A percentile compares a stretch with the other conserved stretches of the same genome.
phyloP scores from a whole-genome alignment of 2,113 vertebrate species.

The Sander lucioperca region DNA sequence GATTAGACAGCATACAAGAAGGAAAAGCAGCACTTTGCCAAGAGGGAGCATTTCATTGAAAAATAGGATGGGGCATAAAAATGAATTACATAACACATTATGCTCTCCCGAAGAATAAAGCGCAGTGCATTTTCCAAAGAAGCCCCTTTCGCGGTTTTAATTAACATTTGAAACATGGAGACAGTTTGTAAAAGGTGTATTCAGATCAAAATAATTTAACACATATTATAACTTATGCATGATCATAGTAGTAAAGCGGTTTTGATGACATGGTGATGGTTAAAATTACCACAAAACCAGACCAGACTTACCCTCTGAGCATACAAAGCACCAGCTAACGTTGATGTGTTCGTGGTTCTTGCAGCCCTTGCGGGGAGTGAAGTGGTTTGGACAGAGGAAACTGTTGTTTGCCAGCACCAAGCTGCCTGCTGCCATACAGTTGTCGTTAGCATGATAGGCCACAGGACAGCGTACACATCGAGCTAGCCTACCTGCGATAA shows the following conservation, averaged over 20 bases:
- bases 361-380: slow-evolving; percentile 93
- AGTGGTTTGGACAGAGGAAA: slow-evolving; percentile 98
- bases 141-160: background rate
- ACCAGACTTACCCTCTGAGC: slow-evolving; percentile 92
- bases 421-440: slow-evolving; percentile 96
- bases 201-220: background rate
- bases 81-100: background rate
- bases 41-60: slow-evolving; percentile 11
- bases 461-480: slow-evolving; percentile 99
- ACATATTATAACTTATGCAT: rapidly evolving
- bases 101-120: background rate
- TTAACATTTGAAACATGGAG: background rate
- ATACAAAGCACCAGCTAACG: slow-evolving; percentile 99
- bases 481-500: slow-evolving; percentile 90
- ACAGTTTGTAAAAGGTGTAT: background rate
- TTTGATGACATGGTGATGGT: background rate
- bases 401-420: slow-evolving; percentile 96
- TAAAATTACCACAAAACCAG: background rate
- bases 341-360: slow-evolving; percentile 99
- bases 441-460: slow-evolving; percentile 97
- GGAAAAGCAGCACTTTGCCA: background rate
- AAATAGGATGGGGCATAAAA: slow-evolving; percentile 11
- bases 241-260: background rate
- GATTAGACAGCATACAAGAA: background rate
- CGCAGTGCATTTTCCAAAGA: background rate